A percentile compares a stretch with the other conserved stretches of the same genome.
phyloP scores from a whole-genome alignment of 2,888 invertebrate genomes.

The Azorinus chamasolen region DNA sequence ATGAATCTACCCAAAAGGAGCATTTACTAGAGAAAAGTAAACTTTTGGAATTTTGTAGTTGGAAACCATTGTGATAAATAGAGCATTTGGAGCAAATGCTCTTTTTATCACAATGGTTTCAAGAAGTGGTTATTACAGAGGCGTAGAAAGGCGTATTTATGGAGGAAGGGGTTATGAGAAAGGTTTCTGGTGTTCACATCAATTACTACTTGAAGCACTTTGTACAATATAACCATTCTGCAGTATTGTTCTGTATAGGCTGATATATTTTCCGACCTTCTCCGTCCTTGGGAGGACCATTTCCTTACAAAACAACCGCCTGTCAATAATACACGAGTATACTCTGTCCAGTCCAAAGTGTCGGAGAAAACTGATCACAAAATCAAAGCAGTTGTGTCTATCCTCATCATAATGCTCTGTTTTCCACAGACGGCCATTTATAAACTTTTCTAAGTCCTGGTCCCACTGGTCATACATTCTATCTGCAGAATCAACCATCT shows the following conservation, averaged over 20 bases:
- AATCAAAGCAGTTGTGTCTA: slow-evolving; percentile 62
- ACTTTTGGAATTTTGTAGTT: no score
- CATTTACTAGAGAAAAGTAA: no score
- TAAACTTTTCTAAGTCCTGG: slow-evolving; percentile 26
- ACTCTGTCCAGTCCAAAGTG: slow-evolving; percentile 33
- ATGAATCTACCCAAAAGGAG: no score
- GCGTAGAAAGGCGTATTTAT: no score
- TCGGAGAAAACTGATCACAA: slow-evolving; percentile 56
- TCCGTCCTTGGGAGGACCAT: slow-evolving; percentile 54
- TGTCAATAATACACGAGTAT: slow-evolving; percentile 43
- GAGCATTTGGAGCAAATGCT: no score
- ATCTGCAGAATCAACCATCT: slow-evolving; percentile 45
- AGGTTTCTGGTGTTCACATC: no score
- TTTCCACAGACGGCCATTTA: slow-evolving; percentile 33
- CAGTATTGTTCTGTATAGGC: slow-evolving; percentile 53
- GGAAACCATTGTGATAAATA: no score
- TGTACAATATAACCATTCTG: slow-evolving; percentile 40
- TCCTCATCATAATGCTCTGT: slow-evolving; percentile 43
- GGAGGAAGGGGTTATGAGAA: no score
- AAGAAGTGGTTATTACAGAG: no score
- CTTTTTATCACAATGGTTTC: no score
- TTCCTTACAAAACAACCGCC: slow-evolving; percentile 46
- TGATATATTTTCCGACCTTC: slow-evolving; percentile 60
- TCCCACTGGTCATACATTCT: slow-evolving; percentile 40
- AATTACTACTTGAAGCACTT: background rate